Conservation (phyloP, 1,140 invertebrate genomes). For the Dreissena polymorpha region DNA sequence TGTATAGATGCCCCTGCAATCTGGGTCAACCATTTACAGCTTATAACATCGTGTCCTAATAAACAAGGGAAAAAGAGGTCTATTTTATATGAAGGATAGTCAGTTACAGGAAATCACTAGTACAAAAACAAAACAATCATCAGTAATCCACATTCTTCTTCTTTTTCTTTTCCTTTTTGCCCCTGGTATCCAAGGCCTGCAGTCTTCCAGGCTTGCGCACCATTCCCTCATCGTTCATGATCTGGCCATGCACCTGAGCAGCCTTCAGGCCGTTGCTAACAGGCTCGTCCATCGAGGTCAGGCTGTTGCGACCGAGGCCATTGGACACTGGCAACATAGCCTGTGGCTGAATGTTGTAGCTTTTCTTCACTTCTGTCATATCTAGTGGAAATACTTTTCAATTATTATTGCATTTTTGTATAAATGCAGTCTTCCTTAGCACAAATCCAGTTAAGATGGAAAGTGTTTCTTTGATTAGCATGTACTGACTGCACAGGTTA, state of each 20-base stretch:
- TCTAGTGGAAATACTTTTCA: constrained; percentile 42
- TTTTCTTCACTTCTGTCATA: constrained; percentile 58
- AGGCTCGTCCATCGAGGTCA: constrained; percentile 45
- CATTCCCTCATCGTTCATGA: constrained; percentile 61
- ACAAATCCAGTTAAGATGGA: too few species aligned
- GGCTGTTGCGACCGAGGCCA: constrained; percentile 35
- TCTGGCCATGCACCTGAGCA: constrained; percentile 69
- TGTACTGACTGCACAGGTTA: too few species aligned
- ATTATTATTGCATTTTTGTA: background rate
- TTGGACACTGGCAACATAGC: constrained; percentile 13
- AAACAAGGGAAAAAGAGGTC: too few species aligned
- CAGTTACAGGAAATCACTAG: too few species aligned
- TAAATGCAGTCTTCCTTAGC: too few species aligned
- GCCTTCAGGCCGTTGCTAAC: constrained; percentile 64
- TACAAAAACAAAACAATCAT: too few species aligned
- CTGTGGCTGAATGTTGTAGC: constrained; percentile 48
- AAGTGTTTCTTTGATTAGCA: too few species aligned
- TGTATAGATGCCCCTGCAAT: too few species aligned
- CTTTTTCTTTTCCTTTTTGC: constrained; percentile 66
- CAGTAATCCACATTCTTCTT: constrained; percentile 50
- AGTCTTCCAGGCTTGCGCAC: constrained; percentile 70
- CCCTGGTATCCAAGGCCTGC: constrained; percentile 70
- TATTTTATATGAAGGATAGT: too few species aligned
- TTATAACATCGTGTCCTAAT: too few species aligned
- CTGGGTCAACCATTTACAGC: too few species aligned